Evolutionary conservation across 2,797 vertebrate genomes (phyloP), one percentile per base, ranked within the genome.

Genomic region (Naso thynnoides): DNA sequence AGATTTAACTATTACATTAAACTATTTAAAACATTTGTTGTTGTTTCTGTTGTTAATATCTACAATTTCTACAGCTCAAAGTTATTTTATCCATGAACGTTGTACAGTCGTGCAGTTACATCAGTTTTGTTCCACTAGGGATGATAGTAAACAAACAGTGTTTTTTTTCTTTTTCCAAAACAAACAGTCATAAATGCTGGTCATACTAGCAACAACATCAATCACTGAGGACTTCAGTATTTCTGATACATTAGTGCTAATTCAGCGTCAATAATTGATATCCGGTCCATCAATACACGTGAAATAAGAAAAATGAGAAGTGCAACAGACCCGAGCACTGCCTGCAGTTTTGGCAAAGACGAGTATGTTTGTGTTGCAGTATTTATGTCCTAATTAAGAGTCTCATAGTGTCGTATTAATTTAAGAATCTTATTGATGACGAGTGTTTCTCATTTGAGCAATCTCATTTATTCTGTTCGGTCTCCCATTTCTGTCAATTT

Each of bases 401-500:
- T 58, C 48, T 70, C 62, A 50, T 18, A 39, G 73, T 64, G 73
- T 79, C 85, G 78, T 50, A 33, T 68, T 83, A 69, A 36, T 36
- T 36, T 8, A 10, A 74, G 79, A 84, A 58, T 68, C 65, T 84
- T 88, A 87, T 92, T 91, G 89, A 92, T 83, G 80, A 64, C 42
- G 79, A 89, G 68, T 57, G 78, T 89, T 85, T 69, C 70, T 92
- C 86, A 89, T 90, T 88, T 72, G 66, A 63, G 79, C 81, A 44
- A 59, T 83, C 82, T 88, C 85, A 90, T 94, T 89, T 92, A 87
- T 93, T 90, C 85, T 82, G 72, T 67, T 29, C 78, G 78, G 88
- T 88, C 91, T 89, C 83, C 87, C 60, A 70, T 75, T 88, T 84
- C 85, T 91, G 92, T 93, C 92, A 93, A 93, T 94, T 92, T 93